Evolutionary conservation across 1,140 invertebrate species (phyloP).

Genomic region (Geopemphigus sp.): DNA sequence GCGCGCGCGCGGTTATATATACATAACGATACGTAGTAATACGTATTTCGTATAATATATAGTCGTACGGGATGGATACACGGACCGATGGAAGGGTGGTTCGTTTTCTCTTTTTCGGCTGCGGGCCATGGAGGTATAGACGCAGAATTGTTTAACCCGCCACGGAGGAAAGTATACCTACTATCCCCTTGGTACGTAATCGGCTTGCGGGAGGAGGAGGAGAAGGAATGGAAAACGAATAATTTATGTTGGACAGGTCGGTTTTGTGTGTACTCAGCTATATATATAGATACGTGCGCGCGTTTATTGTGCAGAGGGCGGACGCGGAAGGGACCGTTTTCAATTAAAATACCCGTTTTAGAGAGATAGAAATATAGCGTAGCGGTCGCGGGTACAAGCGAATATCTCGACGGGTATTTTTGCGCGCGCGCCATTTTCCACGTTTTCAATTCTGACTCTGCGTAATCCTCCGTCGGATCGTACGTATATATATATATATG

Average conservation of each 20-base stretch:
- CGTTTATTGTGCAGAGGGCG: too few species aligned
- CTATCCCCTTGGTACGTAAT: background rate
- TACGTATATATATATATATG: too few species aligned
- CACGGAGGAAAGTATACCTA: background rate
- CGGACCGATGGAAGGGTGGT: too few species aligned
- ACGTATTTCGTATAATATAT: too few species aligned
- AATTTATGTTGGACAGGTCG: constrained; percentile 48
- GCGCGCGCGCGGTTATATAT: background rate
- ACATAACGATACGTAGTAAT: too few species aligned
- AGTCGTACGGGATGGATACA: too few species aligned
- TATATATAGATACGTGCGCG: constrained; percentile 3
- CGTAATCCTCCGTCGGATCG: too few species aligned
- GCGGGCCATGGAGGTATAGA: background rate
- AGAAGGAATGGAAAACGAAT: constrained; percentile 17
- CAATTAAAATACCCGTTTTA: constrained; percentile 45
- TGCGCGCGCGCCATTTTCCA: background rate
- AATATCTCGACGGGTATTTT: constrained; percentile 19
- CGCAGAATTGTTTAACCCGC: constrained; percentile 17
- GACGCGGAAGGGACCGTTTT: constrained; percentile 25
- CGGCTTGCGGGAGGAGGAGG: background rate
- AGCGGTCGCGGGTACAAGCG: background rate
- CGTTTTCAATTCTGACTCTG: constrained; percentile 9
- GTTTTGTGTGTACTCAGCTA: constrained; percentile 19
- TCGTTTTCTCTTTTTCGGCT: background rate
- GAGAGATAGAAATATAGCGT: constrained; percentile 1